Conservation (phyloP, 2,113 vertebrate species). For the Chionodraco myersi region DNA sequence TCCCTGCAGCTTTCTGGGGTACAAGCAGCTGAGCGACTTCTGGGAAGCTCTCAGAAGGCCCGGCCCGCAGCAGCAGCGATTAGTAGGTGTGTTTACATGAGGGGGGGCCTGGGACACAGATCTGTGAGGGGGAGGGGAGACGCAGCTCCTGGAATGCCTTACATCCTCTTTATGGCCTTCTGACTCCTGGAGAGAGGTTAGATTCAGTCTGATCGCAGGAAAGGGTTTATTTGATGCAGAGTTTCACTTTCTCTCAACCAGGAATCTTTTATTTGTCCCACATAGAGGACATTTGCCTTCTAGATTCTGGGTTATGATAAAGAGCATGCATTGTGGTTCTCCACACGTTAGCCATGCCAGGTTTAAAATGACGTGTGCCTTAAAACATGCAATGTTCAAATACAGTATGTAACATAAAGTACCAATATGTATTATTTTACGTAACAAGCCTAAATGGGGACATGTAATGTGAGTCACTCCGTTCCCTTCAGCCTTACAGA, state of each 20-base stretch:
- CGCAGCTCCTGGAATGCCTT: conserved; percentile 52
- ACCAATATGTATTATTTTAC: no score
- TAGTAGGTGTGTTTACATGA: conserved; percentile 67
- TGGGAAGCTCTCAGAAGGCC: conserved; percentile 33
- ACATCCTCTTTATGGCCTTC: conserved; percentile 38
- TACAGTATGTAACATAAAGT: no score
- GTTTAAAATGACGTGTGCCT: not conserved
- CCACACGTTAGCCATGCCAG: not conserved
- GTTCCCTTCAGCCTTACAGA: no score
- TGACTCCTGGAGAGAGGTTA: conserved; percentile 18
- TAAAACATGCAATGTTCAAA: not conserved
- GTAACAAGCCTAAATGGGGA: not conserved
- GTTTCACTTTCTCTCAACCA: no score
- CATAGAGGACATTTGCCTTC: no score
- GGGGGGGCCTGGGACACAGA: conserved; percentile 18
- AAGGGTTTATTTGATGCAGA: not conserved
- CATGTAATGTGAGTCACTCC: not conserved
- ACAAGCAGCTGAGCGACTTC: conserved; percentile 45
- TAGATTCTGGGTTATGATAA: not conserved
- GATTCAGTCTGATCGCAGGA: not conserved
- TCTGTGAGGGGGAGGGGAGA: conserved; percentile 18
- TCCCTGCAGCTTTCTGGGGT: conserved; percentile 43
- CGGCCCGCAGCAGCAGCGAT: not conserved
- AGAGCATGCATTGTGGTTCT: not conserved
- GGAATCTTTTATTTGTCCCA: no score